phyloP scores from a whole-genome alignment of 2,113 vertebrate species.

The Bungarus multicinctus region DNA sequence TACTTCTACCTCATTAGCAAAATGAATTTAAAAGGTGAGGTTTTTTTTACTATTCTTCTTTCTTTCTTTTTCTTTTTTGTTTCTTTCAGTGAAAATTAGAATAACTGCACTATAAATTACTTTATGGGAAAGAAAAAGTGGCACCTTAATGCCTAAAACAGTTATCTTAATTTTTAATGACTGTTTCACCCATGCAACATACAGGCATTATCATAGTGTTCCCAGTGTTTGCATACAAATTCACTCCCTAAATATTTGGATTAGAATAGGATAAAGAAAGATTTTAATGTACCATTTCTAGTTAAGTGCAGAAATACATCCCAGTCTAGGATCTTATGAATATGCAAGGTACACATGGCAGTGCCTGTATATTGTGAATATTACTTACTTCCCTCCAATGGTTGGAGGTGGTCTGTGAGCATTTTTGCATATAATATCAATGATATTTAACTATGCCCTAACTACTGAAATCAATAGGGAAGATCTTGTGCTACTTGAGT shows the following conservation, averaged over 20 bases:
- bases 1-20: slow-evolving; percentile 2
- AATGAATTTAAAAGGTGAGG: background rate
- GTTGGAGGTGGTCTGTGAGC: background rate
- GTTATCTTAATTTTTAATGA: background rate
- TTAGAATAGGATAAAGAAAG: slow-evolving; percentile 55
- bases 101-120: slow-evolving; percentile 12
- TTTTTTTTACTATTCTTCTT: background rate
- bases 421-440: background rate
- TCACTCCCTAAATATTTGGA: slow-evolving; percentile 40
- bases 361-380: background rate
- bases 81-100: slow-evolving; percentile 24
- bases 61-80: slow-evolving; percentile 21
- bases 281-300: slow-evolving; percentile 42
- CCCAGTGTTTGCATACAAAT: slow-evolving; percentile 39
- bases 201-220: slow-evolving; percentile 34
- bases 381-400: background rate
- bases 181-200: background rate
- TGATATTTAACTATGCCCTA: background rate
- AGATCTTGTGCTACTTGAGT: background rate
- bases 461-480: background rate
- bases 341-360: background rate
- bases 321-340: background rate
- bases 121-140: slow-evolving; percentile 27
- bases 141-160: background rate
- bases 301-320: slow-evolving; percentile 38